Conservation (phyloP, 2,113 vertebrate genomes). For the Noctilio leporinus region DNA sequence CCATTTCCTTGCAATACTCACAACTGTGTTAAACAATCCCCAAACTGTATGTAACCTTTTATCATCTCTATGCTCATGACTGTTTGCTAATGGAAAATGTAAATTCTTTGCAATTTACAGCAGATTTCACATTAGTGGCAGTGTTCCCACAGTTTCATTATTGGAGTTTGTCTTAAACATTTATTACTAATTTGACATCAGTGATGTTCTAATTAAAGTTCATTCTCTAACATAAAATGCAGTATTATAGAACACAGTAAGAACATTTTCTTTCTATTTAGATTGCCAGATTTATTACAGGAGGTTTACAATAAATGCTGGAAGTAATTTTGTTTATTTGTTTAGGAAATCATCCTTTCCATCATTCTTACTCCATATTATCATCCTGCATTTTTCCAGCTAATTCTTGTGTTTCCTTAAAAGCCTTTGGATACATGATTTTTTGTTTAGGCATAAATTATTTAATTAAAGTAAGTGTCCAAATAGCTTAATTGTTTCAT, state of each 20-base stretch:
- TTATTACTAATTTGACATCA: slow-evolving; percentile 76
- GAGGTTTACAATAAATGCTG: slow-evolving; percentile 57
- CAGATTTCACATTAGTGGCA: slow-evolving; percentile 47
- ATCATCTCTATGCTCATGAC: slow-evolving; percentile 59
- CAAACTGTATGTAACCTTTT: slow-evolving; percentile 59
- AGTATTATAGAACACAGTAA: neutral
- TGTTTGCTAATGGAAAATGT: slow-evolving; percentile 69
- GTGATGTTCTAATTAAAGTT: slow-evolving; percentile 76
- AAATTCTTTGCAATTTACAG: slow-evolving; percentile 75
- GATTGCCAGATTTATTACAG: slow-evolving; percentile 59
- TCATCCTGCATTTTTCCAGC: slow-evolving; percentile 30
- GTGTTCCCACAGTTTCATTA: slow-evolving; percentile 57
- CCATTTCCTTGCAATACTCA: neutral
- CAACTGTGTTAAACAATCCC: neutral
- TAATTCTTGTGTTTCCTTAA: slow-evolving; percentile 42
- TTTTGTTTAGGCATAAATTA: slow-evolving; percentile 51
- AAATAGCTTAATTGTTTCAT: slow-evolving; percentile 44
- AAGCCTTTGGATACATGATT: slow-evolving; percentile 14
- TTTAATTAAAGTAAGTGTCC: slow-evolving; percentile 1
- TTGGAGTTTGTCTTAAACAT: slow-evolving; percentile 73
- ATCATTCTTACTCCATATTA: slow-evolving; percentile 22
- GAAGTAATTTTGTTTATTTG: slow-evolving; percentile 63
- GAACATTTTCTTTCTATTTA: slow-evolving; percentile 50
- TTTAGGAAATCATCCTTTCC: neutral
- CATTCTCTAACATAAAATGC: slow-evolving; percentile 63